Evolutionary conservation across 2,113 vertebrate species (phyloP), one percentile per base, ranked within the genome.

Genomic region (Perognathus longimembris): DNA sequence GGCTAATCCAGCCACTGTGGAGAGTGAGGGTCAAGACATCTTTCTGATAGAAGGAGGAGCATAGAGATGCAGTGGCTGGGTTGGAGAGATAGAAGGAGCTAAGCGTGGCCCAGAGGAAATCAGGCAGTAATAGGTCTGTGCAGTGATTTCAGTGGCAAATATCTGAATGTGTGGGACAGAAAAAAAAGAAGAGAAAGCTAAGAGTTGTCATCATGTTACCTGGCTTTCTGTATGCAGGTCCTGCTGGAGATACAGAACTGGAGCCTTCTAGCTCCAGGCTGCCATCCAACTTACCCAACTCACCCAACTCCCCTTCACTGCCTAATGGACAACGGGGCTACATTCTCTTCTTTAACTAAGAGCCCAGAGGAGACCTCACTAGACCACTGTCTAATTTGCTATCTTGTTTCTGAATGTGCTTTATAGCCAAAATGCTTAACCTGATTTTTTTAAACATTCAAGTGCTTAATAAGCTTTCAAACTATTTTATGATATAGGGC

Each of bases 341-440:
- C 70, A 85, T 89, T 84, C 93, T 93, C 70, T 38, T 94, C 74
- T 95, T 93, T 61, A 92, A n/a, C 42, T 88, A 61, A 73, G 87
- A 92, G 36, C 79, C 73, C 69, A 95, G 76, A 81, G 34, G 66
- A 18, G 24, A 80, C 71, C 54, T 86, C 76, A 34, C 34, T 73
- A 71, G 38, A 88, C 42, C 30, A 54, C 54, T 82, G 74, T 70
- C 70, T 71, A 6, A 45, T 32, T 82, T 80, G 26, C 40, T 38
- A 61, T 76, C 63, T 42, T 89, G 7, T 85, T 81, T 83, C 82
- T 76, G 91, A 84, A 57, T 66, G 88, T 79, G 66, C 86, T 92
- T 92, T 73, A 36, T 38, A 66, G 66, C 42, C 80, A 86, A 88
- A 85, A 45, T 59, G 90, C 82, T 91, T 92, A 77, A n/a, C 28